phyloP scores from a whole-genome alignment of 2,113 vertebrate genomes.

The Pelecanoides urinatrix region DNA sequence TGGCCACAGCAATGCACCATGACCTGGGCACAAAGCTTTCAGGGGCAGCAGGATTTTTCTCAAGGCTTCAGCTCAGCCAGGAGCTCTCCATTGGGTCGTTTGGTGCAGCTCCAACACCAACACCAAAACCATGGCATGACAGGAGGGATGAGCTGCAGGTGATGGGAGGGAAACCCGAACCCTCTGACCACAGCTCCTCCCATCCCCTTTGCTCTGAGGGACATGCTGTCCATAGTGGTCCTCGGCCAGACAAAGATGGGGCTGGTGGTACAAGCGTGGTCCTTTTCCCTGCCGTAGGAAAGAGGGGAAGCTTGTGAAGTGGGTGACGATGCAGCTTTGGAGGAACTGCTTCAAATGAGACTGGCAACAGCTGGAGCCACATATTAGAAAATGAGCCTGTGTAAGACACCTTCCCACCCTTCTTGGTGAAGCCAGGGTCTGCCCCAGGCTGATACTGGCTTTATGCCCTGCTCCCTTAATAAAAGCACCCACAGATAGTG shows the following conservation, averaged over 20 bases:
- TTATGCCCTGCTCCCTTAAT: neutral
- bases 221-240: accelerated
- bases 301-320: neutral
- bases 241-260: neutral
- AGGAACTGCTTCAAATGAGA: neutral
- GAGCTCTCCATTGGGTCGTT: accelerated
- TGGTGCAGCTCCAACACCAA: neutral
- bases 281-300: neutral
- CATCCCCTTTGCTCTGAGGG: neutral
- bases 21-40: neutral
- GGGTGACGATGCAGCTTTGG: neutral
- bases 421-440: neutral
- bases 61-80: neutral
- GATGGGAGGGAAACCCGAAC: neutral
- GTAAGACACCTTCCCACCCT: neutral
- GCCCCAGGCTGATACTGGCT: neutral
- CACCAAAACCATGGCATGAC: neutral
- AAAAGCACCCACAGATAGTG: neutral
- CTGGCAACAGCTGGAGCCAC: neutral
- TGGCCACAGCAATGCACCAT: neutral
- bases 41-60: neutral
- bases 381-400: neutral
- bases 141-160: neutral
- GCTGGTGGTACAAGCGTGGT: neutral
- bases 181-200: neutral